A percentile compares a stretch with the other conserved stretches of the same genome.
Conservation (phyloP, 2,888 invertebrate genomes). For the Norana najaformis region DNA sequence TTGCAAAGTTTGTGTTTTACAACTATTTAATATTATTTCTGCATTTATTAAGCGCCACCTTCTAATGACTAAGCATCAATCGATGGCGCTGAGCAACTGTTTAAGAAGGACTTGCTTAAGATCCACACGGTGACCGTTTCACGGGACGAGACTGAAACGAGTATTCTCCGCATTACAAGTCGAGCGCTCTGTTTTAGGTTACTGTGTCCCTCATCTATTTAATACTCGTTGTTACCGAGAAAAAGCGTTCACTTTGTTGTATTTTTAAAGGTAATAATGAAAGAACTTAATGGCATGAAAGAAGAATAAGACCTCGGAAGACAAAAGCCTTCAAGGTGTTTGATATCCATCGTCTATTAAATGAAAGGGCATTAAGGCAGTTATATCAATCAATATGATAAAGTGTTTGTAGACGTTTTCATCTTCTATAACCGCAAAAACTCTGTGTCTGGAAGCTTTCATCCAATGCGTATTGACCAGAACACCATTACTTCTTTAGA, state of each 20-base stretch:
- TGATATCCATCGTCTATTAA: neutral
- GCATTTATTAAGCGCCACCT: neutral
- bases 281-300: no score
- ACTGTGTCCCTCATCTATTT: no score
- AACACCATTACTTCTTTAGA: neutral
- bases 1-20: neutral
- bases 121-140: no score
- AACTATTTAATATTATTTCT: neutral
- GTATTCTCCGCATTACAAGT: no score
- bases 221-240: no score
- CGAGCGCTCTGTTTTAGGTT: no score
- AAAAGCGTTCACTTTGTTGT: no score
- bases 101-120: no score
- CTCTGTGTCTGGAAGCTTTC: neutral
- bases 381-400: neutral
- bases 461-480: neutral
- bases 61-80: no score
- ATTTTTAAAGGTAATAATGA: no score
- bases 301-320: neutral
- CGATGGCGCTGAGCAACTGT: no score
- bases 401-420: neutral
- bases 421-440: neutral
- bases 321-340: neutral
- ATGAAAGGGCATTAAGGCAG: neutral
- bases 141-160: no score